phyloP scores from a whole-genome alignment of 1,140 invertebrate genomes.

The Lordiphosa collinella region DNA sequence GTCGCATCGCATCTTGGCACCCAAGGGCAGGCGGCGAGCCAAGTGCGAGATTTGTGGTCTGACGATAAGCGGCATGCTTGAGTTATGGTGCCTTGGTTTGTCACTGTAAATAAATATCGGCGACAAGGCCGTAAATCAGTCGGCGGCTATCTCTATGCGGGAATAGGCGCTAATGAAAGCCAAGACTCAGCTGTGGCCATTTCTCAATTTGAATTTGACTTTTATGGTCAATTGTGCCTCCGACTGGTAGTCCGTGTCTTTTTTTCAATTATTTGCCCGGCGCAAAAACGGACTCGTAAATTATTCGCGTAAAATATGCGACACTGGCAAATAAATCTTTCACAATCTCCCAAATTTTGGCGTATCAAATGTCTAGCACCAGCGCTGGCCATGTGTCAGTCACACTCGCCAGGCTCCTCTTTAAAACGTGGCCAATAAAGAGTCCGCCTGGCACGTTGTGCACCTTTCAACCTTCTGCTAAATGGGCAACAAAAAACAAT shows the following conservation, averaged over 20 bases:
- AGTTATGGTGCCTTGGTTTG: constrained; percentile 70
- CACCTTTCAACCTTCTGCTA: constrained; percentile 70
- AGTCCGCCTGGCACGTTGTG: constrained; percentile 64
- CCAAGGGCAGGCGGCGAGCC: constrained; percentile 20
- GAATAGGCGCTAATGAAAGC: constrained; percentile 67
- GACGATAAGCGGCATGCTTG: constrained; percentile 56
- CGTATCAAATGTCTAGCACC: constrained; percentile 51
- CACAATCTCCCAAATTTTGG: constrained; percentile 65
- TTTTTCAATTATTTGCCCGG: constrained; percentile 69
- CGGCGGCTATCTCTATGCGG: constrained; percentile 1
- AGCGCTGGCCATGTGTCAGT: constrained; percentile 74
- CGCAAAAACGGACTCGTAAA: constrained; percentile 61
- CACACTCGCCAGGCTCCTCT: constrained; percentile 11
- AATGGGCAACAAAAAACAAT: constrained; percentile 12
- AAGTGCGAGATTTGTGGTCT: constrained; percentile 48
- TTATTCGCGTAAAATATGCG: constrained; percentile 78
- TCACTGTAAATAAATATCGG: constrained; percentile 63
- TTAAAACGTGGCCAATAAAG: constrained; percentile 68
- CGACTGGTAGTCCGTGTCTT: constrained; percentile 13
- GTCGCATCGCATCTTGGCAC: background rate
- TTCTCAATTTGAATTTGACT: constrained; percentile 59
- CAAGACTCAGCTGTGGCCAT: constrained; percentile 28
- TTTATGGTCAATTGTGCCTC: constrained; percentile 59
- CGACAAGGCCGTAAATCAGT: constrained; percentile 62
- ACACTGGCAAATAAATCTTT: constrained; percentile 69